Base-by-base conservation (phyloP, 2,113 vertebrate genomes). In the Camarhynchus parvulus region DNA sequence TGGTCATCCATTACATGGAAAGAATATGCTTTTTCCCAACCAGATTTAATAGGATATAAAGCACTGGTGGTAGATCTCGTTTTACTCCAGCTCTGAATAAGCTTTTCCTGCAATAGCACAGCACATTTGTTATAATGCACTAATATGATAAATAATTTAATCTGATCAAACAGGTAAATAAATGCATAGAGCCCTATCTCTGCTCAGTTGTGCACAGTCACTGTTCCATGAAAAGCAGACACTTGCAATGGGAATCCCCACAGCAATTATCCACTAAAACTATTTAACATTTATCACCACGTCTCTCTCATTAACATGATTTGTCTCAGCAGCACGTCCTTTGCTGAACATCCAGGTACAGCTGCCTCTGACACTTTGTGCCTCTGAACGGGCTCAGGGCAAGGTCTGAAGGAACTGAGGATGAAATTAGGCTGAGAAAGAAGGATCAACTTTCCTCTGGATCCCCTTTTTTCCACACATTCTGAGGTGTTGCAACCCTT, bases 121-220 rank as follows among this genome's bases (percentile, higher is more conserved):
- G 52, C 28, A 23, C 46, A 37, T 59, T 74, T 35, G 12, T 52
- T 75, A 47, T 14, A 55, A 68, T 68, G 68, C 61, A 50, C 3
- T 33, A 46, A 55, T 77, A 74, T 33, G 53, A 75, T 87, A 77
- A 94, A 83, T 67, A 81, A 90, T 88, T 83, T 35, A 86, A 94
- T 78, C 69, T 64, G 77, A 75, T 89, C 58, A 87, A 95, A 56
- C 90, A 95, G 90, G 90, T 85, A 93, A 96, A 95, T 56, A 85
- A 67, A 82, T 63, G 47, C 12, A 2, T 4, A 12, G 69, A 2
- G 0, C 33, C 78, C 64, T 30, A 2, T 33, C 73, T 74, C 89
- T 24, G 13, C 13, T 69, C 61, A 7, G 42, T 10, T 59, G 66
- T 47, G 74, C 58, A 41, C 10, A 72, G 81, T 28, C 89, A 35